These are phyloP conservation scores for Bombus soroeensis DNA, from an alignment of 1,140 invertebrate species.

Conservation along the genomic window DNA sequence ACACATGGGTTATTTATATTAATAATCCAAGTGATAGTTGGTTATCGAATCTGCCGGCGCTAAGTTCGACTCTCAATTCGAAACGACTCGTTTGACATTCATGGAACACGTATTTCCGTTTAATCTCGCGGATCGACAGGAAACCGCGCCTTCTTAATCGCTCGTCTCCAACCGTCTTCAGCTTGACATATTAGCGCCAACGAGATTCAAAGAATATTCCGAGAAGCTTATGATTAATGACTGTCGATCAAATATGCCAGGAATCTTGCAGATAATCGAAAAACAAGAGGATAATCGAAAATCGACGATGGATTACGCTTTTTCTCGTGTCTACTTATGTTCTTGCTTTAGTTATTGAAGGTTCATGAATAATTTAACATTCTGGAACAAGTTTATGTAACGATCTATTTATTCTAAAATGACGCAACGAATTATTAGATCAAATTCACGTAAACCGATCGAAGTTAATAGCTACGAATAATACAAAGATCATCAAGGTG, in stretches of 20 bases:
- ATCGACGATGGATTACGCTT: too few relatives aligned
- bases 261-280: slow-evolving; percentile 10
- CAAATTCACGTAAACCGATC: too few relatives aligned
- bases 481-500: too few relatives aligned
- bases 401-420: too few relatives aligned
- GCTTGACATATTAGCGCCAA: slow-evolving; percentile 24
- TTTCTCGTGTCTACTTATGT: too few relatives aligned
- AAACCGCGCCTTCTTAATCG: slow-evolving; percentile 62
- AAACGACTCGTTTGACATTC: background rate
- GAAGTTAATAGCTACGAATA: too few relatives aligned
- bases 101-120: slow-evolving; percentile 25
- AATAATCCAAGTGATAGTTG: too few relatives aligned
- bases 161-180: slow-evolving; percentile 16
- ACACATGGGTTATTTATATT: too few relatives aligned
- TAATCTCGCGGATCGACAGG: slow-evolving; percentile 49
- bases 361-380: too few relatives aligned
- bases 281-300: background rate
- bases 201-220: slow-evolving; percentile 48
- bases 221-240: slow-evolving; percentile 51
- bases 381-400: too few relatives aligned
- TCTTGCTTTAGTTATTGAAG: too few relatives aligned
- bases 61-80: background rate
- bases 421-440: too few relatives aligned
- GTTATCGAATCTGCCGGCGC: background rate
- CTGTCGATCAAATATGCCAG: slow-evolving; percentile 33